Evolutionary conservation across 92 coral and sea anemone genomes (phyloP).

Genomic region (Bergia sp.): DNA sequence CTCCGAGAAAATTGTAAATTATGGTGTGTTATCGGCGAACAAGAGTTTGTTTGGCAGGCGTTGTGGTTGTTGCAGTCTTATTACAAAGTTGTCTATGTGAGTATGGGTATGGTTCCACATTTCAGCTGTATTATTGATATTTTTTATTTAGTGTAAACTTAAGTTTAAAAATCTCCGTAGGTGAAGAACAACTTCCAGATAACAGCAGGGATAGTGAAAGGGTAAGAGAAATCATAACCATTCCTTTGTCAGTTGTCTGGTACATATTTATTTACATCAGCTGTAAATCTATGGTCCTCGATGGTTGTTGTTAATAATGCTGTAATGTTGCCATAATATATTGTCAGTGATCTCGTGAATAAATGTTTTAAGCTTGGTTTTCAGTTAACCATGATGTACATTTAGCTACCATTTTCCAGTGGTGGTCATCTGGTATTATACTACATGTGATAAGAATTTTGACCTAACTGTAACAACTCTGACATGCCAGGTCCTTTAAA

Average conservation of each 20-base stretch:
- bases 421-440: too few relatives aligned
- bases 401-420: too few relatives aligned
- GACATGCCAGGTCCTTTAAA: too few relatives aligned
- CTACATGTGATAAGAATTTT: too few relatives aligned
- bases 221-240: neutral
- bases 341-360: too few relatives aligned
- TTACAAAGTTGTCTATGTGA: slow-evolving; percentile 25
- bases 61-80: slow-evolving; percentile 8
- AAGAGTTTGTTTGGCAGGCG: neutral
- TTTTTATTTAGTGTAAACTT: neutral
- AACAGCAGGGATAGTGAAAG: slow-evolving; percentile 1
- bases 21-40: slow-evolving; percentile 12
- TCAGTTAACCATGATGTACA: too few relatives aligned
- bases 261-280: neutral
- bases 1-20: neutral
- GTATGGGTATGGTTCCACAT: neutral
- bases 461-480: too few relatives aligned
- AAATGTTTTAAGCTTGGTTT: too few relatives aligned
- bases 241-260: neutral
- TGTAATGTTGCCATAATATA: too few relatives aligned
- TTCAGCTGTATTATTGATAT: neutral
- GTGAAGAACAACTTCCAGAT: slow-evolving; percentile 9
- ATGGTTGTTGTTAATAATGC: too few relatives aligned
- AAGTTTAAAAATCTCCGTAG: neutral
- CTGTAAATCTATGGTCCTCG: too few relatives aligned